Percentiles rank a stretch among this genome's conserved stretches.
phyloP scores from a whole-genome alignment of 2,888 invertebrate species.

The Panorpa germanica region DNA sequence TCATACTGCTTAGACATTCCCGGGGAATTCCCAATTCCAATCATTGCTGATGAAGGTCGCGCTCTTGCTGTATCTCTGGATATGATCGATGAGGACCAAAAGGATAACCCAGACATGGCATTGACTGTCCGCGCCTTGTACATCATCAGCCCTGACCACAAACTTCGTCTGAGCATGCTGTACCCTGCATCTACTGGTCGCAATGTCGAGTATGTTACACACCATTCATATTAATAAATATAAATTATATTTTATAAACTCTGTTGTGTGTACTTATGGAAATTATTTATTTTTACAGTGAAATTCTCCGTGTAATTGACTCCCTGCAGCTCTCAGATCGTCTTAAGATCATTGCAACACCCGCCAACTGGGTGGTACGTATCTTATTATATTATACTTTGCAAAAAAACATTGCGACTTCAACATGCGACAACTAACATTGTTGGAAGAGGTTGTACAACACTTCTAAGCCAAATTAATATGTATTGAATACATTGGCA shows the following conservation, averaged over 20 bases:
- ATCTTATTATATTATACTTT: too few species aligned
- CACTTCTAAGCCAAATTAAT: neutral
- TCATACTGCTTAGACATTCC: constrained; percentile 48
- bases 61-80: constrained; percentile 51
- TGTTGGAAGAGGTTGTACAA: too few species aligned
- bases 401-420: too few species aligned
- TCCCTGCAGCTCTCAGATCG: constrained; percentile 59
- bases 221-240: constrained; percentile 1
- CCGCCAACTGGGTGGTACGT: constrained; percentile 68
- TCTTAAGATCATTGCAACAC: constrained; percentile 58
- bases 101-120: constrained; percentile 40
- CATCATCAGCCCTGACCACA: constrained; percentile 63
- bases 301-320: constrained; percentile 67
- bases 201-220: constrained; percentile 57
- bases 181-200: constrained; percentile 76
- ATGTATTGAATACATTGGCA: too few species aligned
- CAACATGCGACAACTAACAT: too few species aligned
- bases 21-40: constrained; percentile 61
- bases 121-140: constrained; percentile 59
- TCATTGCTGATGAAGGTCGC: constrained; percentile 58
- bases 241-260: constrained; percentile 6
- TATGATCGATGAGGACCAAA: constrained; percentile 61
- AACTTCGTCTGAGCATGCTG: constrained; percentile 57
- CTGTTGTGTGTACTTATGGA: constrained; percentile 6
- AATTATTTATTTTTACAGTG: constrained; percentile 29